Conservation (phyloP, 2,797 vertebrate genomes). For the Platalea minor region DNA sequence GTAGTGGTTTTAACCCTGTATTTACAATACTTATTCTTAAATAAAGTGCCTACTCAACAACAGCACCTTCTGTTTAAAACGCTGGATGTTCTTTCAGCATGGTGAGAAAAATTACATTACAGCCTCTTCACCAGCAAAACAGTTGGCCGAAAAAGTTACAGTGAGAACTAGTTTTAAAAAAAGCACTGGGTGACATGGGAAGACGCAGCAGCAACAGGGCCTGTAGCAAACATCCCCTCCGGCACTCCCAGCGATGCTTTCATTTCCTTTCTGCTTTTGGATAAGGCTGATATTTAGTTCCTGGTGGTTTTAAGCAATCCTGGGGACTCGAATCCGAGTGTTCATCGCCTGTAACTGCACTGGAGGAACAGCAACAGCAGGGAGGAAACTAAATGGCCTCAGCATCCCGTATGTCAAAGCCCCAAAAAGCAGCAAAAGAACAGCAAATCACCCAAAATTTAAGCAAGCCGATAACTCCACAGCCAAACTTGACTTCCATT, state of each 20-base stretch:
- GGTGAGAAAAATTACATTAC: background rate
- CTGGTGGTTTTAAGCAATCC: background rate
- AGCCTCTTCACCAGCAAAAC: background rate
- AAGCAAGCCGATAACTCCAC: background rate
- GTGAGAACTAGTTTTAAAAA: accelerated
- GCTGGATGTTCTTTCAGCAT: background rate
- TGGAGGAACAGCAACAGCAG: background rate
- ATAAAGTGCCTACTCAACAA: accelerated
- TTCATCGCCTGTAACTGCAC: background rate
- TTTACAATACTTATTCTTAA: background rate
- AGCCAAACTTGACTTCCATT: background rate
- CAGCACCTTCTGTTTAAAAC: background rate
- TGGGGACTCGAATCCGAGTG: background rate
- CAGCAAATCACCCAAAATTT: background rate
- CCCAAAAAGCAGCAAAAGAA: background rate
- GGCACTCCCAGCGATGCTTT: background rate
- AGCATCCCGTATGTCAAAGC: background rate
- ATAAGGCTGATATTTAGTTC: background rate
- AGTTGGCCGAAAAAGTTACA: background rate
- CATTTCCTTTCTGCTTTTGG: background rate
- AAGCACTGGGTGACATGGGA: background rate
- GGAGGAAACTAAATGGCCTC: background rate
- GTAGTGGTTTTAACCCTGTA: background rate
- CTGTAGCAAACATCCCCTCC: background rate
- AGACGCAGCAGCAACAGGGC: background rate